Base-by-base conservation (phyloP, 2,113 vertebrate species). In the Phaethornis superciliosus region DNA sequence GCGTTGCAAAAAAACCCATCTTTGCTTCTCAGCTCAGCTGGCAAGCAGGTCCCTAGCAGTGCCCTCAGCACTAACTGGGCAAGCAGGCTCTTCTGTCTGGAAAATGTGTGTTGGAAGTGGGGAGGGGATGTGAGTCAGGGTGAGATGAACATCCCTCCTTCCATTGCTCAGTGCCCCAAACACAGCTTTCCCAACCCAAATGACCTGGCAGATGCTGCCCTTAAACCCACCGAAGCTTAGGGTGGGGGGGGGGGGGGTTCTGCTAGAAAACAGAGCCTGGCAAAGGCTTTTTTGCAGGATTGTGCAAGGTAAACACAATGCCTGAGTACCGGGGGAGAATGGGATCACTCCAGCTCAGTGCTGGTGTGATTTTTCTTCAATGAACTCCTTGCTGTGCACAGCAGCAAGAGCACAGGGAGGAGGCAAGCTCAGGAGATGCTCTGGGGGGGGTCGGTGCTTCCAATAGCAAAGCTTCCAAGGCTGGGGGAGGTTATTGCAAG, bases 391-490 rank as follows among this genome's bases (percentile, higher is more conserved):
- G 26, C 1, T 1, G 40, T 7, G 9, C 35, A n/a, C 37, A 77
- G 55, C 32, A 81, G 68, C 0, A 17, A 18, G 46, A 52, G 58
- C 32, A 4, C 37, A 15, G 52, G 32, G 22, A 0, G 6, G 30
- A 26, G 1, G 9, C 16, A n/a, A 67, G 42, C 17, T 30, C 67
- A 35, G 79, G 59, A 63, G 68, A 30, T 32, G 8, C 28, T 55
- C 4, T 26, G 22, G 22, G 44, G 32, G 2, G 44, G 32, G 2
- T 22, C 4, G 3, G 28, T 1, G 2, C 33, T 54, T 2, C 1
- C 32, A 4, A 0, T 3, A 27, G 33, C 15, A 62, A 1, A 0
- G 20, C 21, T 79, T 58, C 11, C 4, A 63, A 3, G 2, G 0
- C 27, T 0, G 1, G 6, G 33, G 21, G 37, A 24, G 2, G 51